Conservation (phyloP, 2,888 invertebrate genomes). For the Erebia ligea region DNA sequence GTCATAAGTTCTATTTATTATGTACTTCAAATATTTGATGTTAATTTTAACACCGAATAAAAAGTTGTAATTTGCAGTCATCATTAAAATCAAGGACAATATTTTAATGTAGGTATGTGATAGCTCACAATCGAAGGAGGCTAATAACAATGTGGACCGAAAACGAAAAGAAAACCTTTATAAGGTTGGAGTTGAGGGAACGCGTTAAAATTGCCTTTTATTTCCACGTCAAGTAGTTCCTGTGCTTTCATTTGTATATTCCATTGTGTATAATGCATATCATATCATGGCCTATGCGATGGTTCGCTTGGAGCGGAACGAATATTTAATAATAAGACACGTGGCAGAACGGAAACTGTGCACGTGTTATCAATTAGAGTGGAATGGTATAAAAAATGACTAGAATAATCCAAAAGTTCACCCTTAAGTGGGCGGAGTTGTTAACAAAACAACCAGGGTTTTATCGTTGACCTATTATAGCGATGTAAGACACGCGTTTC, state of each 20-base stretch:
- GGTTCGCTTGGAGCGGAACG: conserved; percentile 60
- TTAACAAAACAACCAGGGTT: conserved; percentile 42
- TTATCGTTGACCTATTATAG: conserved; percentile 17
- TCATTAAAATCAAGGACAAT: not conserved
- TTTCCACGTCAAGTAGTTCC: conserved; percentile 63
- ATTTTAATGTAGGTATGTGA: not conserved
- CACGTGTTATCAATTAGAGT: conserved; percentile 81
- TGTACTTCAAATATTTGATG: not conserved
- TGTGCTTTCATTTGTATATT: conserved; percentile 52
- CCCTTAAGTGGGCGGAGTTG: conserved; percentile 61
- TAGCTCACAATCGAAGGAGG: conserved; percentile 4
- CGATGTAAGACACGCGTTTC: not conserved
- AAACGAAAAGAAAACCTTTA: conserved; percentile 1
- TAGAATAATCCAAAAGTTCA: conserved; percentile 55
- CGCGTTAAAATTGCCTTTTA: conserved; percentile 57
- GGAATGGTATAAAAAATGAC: conserved; percentile 59
- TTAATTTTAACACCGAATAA: not conserved
- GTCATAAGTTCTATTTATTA: conserved; percentile 5
- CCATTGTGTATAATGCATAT: conserved; percentile 55
- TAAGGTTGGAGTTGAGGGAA: conserved; percentile 17
- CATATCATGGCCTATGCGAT: conserved; percentile 46
- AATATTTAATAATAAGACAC: conserved; percentile 76
- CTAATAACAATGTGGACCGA: conserved; percentile 14
- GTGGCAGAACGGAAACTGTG: conserved; percentile 73
- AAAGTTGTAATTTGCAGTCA: not conserved